Base-by-base conservation (phyloP, 1,140 invertebrate genomes). In the Sesamia nonagrioides region DNA sequence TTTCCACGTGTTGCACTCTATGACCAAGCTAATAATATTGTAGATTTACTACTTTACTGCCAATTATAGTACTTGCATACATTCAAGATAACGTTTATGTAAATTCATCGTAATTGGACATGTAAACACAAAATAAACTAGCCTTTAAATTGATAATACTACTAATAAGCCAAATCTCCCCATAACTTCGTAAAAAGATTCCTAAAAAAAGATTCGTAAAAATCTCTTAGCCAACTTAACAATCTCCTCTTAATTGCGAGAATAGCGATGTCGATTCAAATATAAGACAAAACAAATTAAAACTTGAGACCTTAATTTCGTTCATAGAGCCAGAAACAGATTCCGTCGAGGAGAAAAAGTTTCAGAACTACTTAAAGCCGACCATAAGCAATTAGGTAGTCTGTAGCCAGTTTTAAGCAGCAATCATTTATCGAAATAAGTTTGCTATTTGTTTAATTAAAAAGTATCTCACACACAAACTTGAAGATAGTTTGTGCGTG, bases 271-370 rank as follows among this genome's bases (percentile, higher is more conserved):
- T 75, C 73, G 73, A 75, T 75, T 17, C 21, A 35, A 50, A 75
- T 58, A 63, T 75, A 75, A 75, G 45, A 75, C 73, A 63, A 75
- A 75, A 75, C 58, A 61, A 74, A 74, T 74, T 74, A 74, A 74
- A 75, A 75, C 73, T 75, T 75, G 13, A 75, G 58, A 61, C 15
- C 73, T 63, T 74, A 74, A 74, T 75, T 60, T 75, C 73, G 27
- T 50, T 50, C 37, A 63, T 50, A 18, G 40, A 45, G 18, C 21
- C 56, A 35, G 50, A 35, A 74, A 63, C 56, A 52, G 56, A 75
- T 75, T 58, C 58, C n/a, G 42, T 18, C 35, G 17, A 17, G 6
- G 33, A 27, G 40, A 45, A 74, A 74, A 60, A 60, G 8, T 74
- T 58, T 73, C 6, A 21, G n/a, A 18, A 74, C 54, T 60, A 74